Conservation (phyloP, 1,140 invertebrate species). For the Lycorma delicatula region DNA sequence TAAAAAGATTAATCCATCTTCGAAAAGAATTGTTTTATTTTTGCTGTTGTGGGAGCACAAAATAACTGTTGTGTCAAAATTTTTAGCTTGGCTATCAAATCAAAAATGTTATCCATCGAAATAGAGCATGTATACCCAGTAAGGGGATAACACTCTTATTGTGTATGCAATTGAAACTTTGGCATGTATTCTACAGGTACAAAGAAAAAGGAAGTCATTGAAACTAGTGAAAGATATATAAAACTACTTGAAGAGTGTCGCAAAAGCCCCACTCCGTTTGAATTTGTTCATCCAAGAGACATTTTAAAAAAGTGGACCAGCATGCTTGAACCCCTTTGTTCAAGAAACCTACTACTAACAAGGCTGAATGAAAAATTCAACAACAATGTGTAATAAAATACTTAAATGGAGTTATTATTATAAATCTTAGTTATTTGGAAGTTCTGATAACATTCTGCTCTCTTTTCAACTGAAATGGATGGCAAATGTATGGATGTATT, state of each 20-base stretch:
- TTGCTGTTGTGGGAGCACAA: too few species aligned
- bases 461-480: slow-evolving; percentile 11
- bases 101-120: too few species aligned
- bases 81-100: too few species aligned
- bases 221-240: slow-evolving; percentile 24
- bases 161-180: slow-evolving; percentile 27
- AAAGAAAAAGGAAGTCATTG: slow-evolving; percentile 25
- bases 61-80: too few species aligned
- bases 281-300: slow-evolving; percentile 11
- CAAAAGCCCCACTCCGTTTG: not conserved
- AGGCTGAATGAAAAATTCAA: slow-evolving; percentile 7
- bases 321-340: slow-evolving; percentile 3
- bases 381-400: slow-evolving; percentile 2
- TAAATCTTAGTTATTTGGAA: not conserved
- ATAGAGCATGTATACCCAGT: slow-evolving; percentile 25
- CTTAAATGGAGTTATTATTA: not conserved
- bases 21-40: slow-evolving; percentile 2
- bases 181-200: too few species aligned
- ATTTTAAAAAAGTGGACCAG: slow-evolving; percentile 8
- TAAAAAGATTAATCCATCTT: slow-evolving; percentile 1
- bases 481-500: not conserved
- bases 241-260: slow-evolving; percentile 18
- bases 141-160: slow-evolving; percentile 26
- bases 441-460: not conserved
- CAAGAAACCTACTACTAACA: slow-evolving; percentile 11